Conservation (phyloP, 2,113 vertebrate species). For the Corvus hawaiiensis region DNA sequence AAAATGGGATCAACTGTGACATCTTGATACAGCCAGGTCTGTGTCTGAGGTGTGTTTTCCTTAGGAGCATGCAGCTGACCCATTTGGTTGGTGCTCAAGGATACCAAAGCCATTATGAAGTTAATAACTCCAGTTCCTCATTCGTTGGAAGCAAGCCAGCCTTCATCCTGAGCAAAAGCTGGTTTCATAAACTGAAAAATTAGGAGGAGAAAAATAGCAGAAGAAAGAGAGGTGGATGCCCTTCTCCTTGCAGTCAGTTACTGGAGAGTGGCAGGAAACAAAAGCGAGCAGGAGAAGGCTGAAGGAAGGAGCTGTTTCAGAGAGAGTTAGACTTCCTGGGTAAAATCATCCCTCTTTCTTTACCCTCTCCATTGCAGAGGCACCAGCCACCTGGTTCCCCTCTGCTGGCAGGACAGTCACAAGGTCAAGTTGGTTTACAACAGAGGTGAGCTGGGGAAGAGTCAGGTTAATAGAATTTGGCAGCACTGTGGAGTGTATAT, state of each 20-base stretch:
- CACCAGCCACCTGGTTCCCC: neutral
- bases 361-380: neutral
- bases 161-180: neutral
- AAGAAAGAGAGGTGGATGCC: neutral
- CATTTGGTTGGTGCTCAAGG: neutral
- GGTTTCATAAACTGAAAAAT: neutral
- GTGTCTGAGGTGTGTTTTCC: neutral
- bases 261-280: neutral
- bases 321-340: no score
- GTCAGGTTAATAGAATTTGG: neutral
- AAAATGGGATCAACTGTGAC: rapidly evolving
- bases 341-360: neutral
- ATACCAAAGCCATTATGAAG: neutral
- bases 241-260: neutral
- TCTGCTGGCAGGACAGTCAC: neutral
- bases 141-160: neutral
- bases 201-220: neutral
- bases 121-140: neutral
- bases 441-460: neutral
- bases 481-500: neutral
- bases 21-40: neutral
- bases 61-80: neutral
- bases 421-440: neutral
- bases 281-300: neutral
- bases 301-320: neutral